A percentile compares a stretch with the other conserved stretches of the same genome.
These are phyloP conservation scores for Poeciliopsis prolifica DNA, from an alignment of 2,113 vertebrate species.

Conservation along the genomic window DNA sequence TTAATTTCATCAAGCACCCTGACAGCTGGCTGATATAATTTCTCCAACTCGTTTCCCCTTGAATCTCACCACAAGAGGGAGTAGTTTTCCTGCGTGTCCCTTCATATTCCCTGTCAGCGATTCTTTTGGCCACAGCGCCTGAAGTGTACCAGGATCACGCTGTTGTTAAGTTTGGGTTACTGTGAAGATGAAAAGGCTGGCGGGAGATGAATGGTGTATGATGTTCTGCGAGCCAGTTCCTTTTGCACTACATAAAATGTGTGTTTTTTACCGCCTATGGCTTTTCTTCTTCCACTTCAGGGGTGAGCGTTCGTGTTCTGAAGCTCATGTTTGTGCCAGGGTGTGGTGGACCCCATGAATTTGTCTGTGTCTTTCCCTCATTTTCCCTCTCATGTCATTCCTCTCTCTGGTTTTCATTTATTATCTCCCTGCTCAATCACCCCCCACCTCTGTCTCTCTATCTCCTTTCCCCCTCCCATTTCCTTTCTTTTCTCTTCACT, in stretches of 20 bases:
- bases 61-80: slow-evolving; percentile 66
- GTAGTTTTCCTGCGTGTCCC: slow-evolving; percentile 42
- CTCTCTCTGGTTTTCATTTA: slow-evolving; percentile 66
- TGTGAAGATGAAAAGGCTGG: slow-evolving; percentile 74
- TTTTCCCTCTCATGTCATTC: slow-evolving; percentile 50
- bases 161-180: slow-evolving; percentile 70
- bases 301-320: slow-evolving; percentile 69
- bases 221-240: slow-evolving; percentile 67
- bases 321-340: slow-evolving; percentile 66
- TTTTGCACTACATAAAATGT: slow-evolving; percentile 75
- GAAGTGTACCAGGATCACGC: slow-evolving; percentile 55
- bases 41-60: slow-evolving; percentile 15
- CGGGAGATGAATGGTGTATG: slow-evolving; percentile 69
- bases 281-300: slow-evolving; percentile 68
- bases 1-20: slow-evolving; percentile 36
- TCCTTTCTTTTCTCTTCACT: slow-evolving; percentile 25
- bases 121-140: slow-evolving; percentile 44
- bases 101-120: slow-evolving; percentile 21
- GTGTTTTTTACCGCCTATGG: slow-evolving; percentile 75
- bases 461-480: slow-evolving; percentile 5
- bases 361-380: slow-evolving; percentile 68
- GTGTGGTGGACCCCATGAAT: slow-evolving; percentile 74
- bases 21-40: slow-evolving; percentile 10
- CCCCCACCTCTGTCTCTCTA: slow-evolving; percentile 2
- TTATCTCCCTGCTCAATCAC: slow-evolving; percentile 47